Base-by-base conservation (phyloP, 2,888 invertebrate genomes). In the Drosophila algonquin region DNA sequence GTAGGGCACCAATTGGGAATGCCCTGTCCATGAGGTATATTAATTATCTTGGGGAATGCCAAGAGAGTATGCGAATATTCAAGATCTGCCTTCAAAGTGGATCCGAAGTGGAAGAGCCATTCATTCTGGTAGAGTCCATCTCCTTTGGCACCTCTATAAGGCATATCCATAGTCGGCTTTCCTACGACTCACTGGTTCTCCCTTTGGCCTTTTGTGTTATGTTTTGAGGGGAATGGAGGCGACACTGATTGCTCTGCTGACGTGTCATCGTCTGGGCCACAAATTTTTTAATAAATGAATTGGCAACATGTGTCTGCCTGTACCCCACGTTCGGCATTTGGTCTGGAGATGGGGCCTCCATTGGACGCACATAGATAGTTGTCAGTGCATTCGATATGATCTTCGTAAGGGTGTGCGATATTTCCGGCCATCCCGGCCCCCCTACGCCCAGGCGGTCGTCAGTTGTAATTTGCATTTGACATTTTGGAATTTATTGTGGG, bases 221-320 rank as follows among this genome's bases (percentile, higher is more conserved):
- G 44, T 30, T 50, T 50, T 47, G 40, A 18, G 14, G 46, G 80
- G 78, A 88, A 87, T 73, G 77, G 78, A 82, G 76, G 78, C 87
- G 81, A 75, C 87, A 83, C 84, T 87, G 89, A 84, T 88, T 72
- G 75, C 71, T 67, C 57, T 86, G 84, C 87, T 75, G 84, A 84
- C 84, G 84, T 85, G 84, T 68, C 75, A 75, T 62, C 61, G 73
- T 51, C 35, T 60, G 48, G 35, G 64, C 73, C 68, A 57, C 69
- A 75, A 80, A 76, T 85, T 76, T 73, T 82, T 82, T 81, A 79
- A 81, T 81, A 81, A 87, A 81, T 85, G 71, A 76, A 87, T 85
- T 76, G 72, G 79, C 86, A 59, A 51, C 68, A 67, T 54, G 35
- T 63, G 40, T 45, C n/a, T 60, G 62, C 60, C 51, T 18, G 54